Evolutionary conservation across 1,140 invertebrate genomes (phyloP).

Genomic region (Sarcophaga peregrina): DNA sequence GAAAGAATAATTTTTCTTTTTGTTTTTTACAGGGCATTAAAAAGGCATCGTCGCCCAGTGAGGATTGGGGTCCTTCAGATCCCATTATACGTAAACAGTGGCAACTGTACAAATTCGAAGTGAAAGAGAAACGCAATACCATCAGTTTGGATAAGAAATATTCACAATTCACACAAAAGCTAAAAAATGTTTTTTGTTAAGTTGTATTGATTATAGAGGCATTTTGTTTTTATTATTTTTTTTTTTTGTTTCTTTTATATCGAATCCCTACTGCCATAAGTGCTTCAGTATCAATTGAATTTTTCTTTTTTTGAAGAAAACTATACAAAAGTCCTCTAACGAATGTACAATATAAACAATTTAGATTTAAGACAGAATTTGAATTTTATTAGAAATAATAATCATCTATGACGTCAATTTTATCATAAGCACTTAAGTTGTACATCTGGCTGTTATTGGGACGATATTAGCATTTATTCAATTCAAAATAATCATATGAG

Average conservation of each 20-base stretch:
- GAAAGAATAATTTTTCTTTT: neutral
- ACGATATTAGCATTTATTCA: slow-evolving; percentile 3
- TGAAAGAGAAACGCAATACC: slow-evolving; percentile 42
- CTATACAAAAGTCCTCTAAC: no score
- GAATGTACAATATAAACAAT: no score
- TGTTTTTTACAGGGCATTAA: slow-evolving; percentile 67
- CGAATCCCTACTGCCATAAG: no score
- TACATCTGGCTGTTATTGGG: no score
- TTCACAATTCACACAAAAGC: slow-evolving; percentile 57
- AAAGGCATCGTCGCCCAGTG: slow-evolving; percentile 67
- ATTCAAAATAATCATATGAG: neutral
- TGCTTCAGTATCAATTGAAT: no score
- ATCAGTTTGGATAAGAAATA: slow-evolving; percentile 48
- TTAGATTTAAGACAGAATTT: no score
- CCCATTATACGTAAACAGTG: slow-evolving; percentile 69
- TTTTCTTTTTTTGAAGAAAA: no score
- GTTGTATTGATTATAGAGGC: neutral
- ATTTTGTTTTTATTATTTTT: slow-evolving; percentile 10
- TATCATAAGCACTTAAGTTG: neutral
- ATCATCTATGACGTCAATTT: neutral
- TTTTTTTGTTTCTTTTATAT: neutral
- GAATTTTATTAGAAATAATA: no score
- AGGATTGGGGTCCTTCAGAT: slow-evolving; percentile 73
- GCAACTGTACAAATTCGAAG: slow-evolving; percentile 65
- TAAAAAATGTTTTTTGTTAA: slow-evolving; percentile 49